Percentiles rank a stretch among this genome's conserved stretches.
Evolutionary conservation across 2,797 vertebrate species (phyloP).

Genomic region (Catharus ustulatus): DNA sequence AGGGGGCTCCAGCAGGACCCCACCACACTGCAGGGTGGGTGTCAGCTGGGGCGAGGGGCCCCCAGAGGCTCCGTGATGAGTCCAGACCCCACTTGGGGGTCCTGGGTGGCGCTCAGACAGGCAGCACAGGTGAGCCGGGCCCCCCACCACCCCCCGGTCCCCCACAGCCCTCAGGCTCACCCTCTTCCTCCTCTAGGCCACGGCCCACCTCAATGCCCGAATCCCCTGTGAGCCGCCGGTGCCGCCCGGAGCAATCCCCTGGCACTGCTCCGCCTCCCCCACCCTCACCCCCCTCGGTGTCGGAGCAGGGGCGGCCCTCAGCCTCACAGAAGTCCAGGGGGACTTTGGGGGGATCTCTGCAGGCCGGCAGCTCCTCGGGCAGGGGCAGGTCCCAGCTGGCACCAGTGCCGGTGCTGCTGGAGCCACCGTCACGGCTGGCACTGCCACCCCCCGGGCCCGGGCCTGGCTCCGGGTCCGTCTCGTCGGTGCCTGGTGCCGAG

Average conservation of each 20-base stretch:
- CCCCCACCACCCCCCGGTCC: background rate
- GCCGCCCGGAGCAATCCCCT: conserved; percentile 44
- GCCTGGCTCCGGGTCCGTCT: background rate
- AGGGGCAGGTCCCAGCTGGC: conserved; percentile 26
- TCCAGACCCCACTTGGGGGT: background rate
- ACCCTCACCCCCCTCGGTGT: conserved; percentile 83
- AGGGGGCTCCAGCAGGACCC: background rate
- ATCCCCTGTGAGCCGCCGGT: conserved; percentile 87
- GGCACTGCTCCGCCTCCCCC: background rate
- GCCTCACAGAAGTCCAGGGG: conserved; percentile 75
- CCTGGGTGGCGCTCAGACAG: background rate
- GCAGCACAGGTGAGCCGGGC: background rate
- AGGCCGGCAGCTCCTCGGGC: background rate
- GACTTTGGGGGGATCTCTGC: background rate
- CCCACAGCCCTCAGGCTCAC: conserved; percentile 39
- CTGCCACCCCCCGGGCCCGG: background rate
- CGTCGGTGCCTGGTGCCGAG: background rate
- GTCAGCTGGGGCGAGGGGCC: fast-evolving
- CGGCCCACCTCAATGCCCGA: conserved; percentile 90
- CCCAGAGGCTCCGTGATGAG: background rate
- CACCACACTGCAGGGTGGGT: background rate
- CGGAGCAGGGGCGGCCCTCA: conserved; percentile 64
- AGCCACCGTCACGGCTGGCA: background rate
- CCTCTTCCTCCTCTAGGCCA: conserved; percentile 79
- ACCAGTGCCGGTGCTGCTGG: background rate